These are phyloP conservation scores for Trilocha varians DNA, from an alignment of 2,888 invertebrate genomes.

Conservation along the genomic window DNA sequence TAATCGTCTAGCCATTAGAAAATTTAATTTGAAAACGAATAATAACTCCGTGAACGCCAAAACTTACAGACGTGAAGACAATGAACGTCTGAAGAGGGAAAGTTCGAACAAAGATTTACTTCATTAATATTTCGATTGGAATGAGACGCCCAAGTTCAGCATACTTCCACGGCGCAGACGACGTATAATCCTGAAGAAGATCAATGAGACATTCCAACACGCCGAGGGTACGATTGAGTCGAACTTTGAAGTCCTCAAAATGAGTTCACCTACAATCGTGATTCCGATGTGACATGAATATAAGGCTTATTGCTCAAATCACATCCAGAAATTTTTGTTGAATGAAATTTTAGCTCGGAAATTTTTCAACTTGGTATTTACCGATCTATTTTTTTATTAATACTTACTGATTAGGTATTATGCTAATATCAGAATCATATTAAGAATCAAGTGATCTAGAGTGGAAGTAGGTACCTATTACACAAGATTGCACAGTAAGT, in stretches of 20 bases:
- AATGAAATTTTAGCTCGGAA: not conserved
- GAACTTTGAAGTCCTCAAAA: slow-evolving; percentile 40
- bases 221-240: slow-evolving; percentile 34
- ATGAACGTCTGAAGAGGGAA: not conserved
- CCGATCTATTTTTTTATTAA: no score
- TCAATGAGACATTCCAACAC: slow-evolving; percentile 56
- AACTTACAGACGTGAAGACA: not conserved
- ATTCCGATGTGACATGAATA: slow-evolving; percentile 21
- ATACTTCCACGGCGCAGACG: slow-evolving; percentile 53
- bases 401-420: no score
- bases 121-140: slow-evolving; percentile 51
- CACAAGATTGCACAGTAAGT: no score
- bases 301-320: not conserved
- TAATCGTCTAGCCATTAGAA: no score
- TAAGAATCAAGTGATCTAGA: no score
- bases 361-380: no score
- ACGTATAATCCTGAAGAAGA: slow-evolving; percentile 45
- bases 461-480: no score
- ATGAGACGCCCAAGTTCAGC: slow-evolving; percentile 45
- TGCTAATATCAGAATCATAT: no score
- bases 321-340: not conserved
- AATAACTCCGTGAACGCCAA: not conserved
- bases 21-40: no score
- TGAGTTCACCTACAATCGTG: slow-evolving; percentile 36
- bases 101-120: slow-evolving; percentile 31